Evolutionary conservation across 2,797 vertebrate species (phyloP), one percentile per base, ranked within the genome.

Genomic region (Phrynocephalus vlangalii): DNA sequence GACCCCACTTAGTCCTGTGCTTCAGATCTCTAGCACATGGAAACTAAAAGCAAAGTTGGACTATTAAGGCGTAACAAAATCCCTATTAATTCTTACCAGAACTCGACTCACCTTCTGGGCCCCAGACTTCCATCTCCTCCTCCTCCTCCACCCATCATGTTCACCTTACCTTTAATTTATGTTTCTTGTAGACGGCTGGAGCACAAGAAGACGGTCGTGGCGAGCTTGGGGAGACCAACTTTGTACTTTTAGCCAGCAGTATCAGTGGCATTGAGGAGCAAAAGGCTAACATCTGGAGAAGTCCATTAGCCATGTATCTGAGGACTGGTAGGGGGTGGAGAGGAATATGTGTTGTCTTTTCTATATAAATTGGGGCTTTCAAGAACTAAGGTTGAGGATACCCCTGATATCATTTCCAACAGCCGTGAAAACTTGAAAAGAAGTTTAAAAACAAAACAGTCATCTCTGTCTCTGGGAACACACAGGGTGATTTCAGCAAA

Each of bases 251-350:
- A 81, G 60, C 77, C 44, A 80, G 77, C 70, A 71, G 82, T 80
- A 48, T 11, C 28, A 52, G 13, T 28, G 77, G 70, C 66, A 52
- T 50, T 38, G 52, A 73, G 56, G 44, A 67, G 30, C 38, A 79
- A 80, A 66, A 66, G 50, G 52, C 70, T 24, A 87, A 75, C 86
- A 88, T 85, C 87, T 88, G 87, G 83, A 84, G 60, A 67, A 44
- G 38, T 79, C 82, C 67, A 88, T 88, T 88, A 79, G 82, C 76
- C 38, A 66, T 50, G 22, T 66, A 44, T 16, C 77, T 68, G 72
- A 75, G 77, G 70, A 18, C 24, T 38, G 67, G 50, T 48, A 8
- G 63, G 15, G 26, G 48, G 26, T n/a, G 50, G 50, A 13, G 38
- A 79, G 68, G 79, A 79, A 44, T 44, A 44, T 44, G 38, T 44